Conservation (phyloP, 2,113 vertebrate genomes). For the Gorsachius goisagi region DNA sequence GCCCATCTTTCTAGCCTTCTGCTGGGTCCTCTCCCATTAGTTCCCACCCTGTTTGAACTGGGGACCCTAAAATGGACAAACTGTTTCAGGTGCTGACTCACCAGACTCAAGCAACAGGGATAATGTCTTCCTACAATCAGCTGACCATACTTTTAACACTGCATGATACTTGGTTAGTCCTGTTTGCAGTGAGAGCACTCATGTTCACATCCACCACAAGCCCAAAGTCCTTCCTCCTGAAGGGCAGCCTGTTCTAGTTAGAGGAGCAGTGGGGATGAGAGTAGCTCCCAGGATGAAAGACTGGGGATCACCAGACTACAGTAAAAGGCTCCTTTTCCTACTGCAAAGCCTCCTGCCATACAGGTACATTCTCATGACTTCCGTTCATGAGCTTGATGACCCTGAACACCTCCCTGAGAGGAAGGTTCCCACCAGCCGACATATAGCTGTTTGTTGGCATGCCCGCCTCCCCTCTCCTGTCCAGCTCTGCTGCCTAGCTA, state of each 20-base stretch:
- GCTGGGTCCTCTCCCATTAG: neutral
- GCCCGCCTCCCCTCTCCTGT: neutral
- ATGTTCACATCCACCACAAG: neutral
- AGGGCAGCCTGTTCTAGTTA: neutral
- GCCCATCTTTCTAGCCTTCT: neutral
- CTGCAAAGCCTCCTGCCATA: neutral
- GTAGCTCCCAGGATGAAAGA: neutral
- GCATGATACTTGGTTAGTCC: neutral
- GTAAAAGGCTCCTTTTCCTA: neutral
- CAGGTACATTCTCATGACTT: neutral
- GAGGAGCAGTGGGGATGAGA: neutral
- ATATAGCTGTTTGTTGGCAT: neutral
- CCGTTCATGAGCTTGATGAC: neutral
- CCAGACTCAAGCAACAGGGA: neutral
- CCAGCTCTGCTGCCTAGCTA: neutral
- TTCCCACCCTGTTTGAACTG: neutral
- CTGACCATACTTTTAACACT: neutral
- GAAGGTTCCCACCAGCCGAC: neutral
- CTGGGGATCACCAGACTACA: neutral
- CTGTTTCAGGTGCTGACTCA: neutral
- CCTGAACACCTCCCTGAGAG: neutral
- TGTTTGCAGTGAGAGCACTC: neutral
- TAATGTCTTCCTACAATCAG: neutral
- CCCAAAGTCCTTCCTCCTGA: neutral
- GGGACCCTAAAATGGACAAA: neutral